Conservation (phyloP, 2,888 invertebrate species). For the Conchocele bisecta region DNA sequence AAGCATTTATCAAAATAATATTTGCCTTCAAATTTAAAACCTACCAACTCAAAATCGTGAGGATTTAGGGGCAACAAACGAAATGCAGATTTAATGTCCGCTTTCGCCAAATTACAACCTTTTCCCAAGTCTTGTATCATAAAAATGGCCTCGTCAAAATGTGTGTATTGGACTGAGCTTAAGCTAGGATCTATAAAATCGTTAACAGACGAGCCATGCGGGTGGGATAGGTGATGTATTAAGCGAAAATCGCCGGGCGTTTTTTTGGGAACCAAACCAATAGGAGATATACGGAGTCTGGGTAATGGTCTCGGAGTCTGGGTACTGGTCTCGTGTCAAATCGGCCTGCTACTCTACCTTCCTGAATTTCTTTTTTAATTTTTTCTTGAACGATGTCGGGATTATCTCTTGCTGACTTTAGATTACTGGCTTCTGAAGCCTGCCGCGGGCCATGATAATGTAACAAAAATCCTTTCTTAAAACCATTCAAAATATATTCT, state of each 20-base stretch:
- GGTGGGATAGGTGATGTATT: constrained; percentile 40
- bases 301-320: constrained; percentile 6
- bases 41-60: constrained; percentile 40
- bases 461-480: not conserved
- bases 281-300: constrained; percentile 24
- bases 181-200: constrained; percentile 21
- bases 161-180: constrained; percentile 31
- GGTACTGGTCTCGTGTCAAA: constrained; percentile 7
- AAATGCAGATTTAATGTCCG: constrained; percentile 48
- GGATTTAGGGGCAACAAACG: constrained; percentile 36
- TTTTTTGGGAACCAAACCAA: constrained; percentile 39
- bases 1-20: constrained; percentile 35
- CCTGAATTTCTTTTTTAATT: constrained; percentile 12
- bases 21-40: constrained; percentile 19
- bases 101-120: constrained; percentile 28
- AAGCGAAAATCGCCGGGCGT: constrained; percentile 23
- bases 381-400: not conserved
- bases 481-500: not conserved
- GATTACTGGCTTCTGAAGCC: not conserved
- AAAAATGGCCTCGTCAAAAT: constrained; percentile 31
- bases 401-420: not conserved
- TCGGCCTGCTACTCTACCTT: constrained; percentile 26
- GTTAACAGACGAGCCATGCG: constrained; percentile 22
- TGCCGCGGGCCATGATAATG: not conserved
- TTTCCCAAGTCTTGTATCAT: constrained; percentile 25